These are phyloP conservation scores for Tonatia bakeri DNA, from an alignment of 2,113 vertebrate genomes.

Conservation along the genomic window DNA sequence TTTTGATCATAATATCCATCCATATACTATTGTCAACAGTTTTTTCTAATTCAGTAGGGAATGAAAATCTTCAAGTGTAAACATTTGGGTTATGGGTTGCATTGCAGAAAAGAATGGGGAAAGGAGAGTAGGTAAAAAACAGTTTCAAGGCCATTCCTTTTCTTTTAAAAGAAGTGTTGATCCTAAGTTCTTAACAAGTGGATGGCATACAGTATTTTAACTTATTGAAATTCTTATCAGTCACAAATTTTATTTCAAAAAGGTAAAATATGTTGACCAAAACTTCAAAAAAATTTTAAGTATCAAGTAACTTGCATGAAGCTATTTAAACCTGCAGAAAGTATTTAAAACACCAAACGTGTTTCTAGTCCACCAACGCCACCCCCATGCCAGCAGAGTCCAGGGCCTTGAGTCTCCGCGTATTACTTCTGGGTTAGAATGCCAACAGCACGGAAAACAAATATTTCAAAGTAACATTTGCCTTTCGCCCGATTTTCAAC, in stretches of 20 bases:
- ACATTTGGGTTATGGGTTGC: neutral
- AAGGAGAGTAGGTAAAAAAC: neutral
- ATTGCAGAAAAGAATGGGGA: neutral
- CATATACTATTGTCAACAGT: neutral
- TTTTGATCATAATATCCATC: neutral
- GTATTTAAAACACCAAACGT: neutral
- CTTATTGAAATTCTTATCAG: neutral
- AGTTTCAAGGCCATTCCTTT: neutral
- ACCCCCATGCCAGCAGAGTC: neutral
- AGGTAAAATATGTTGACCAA: neutral
- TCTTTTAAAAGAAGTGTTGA: neutral
- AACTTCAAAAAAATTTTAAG: neutral
- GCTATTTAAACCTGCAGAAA: neutral
- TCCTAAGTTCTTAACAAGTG: neutral
- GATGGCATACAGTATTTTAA: neutral
- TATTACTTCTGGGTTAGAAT: neutral
- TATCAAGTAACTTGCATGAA: neutral
- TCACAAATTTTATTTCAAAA: constrained; percentile 21
- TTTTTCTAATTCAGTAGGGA: neutral
- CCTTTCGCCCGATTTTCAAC: constrained; percentile 37
- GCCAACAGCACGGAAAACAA: neutral
- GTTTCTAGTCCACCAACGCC: neutral
- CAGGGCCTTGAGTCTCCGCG: rapidly evolving
- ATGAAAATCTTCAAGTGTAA: neutral
- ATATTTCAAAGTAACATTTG: neutral